phyloP scores from a whole-genome alignment of 2,113 vertebrate genomes.

The Cephalopholis sonnerati region DNA sequence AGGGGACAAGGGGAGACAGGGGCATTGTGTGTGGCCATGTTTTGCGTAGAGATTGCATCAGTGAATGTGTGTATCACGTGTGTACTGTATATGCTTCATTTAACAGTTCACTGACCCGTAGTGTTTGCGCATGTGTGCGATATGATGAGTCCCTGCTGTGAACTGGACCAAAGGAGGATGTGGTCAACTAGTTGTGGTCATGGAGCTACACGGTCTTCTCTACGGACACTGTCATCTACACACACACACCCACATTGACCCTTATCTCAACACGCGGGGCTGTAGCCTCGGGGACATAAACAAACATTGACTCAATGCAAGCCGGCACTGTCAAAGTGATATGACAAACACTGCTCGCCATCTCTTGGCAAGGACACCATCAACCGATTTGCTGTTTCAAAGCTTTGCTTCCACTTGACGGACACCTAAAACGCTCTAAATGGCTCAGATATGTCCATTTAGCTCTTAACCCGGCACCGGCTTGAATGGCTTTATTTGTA shows the following conservation, averaged over 20 bases:
- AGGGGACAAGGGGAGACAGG: constrained; percentile 30
- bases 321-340: constrained; percentile 29
- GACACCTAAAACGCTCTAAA: constrained; percentile 50
- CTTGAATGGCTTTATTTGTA: constrained; percentile 64
- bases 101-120: constrained; percentile 52
- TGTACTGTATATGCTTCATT: constrained; percentile 55
- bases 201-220: constrained; percentile 16
- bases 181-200: constrained; percentile 43
- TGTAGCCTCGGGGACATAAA: constrained; percentile 53
- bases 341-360: constrained; percentile 58
- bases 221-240: constrained; percentile 32
- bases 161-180: constrained; percentile 53
- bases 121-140: constrained; percentile 33
- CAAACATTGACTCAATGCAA: constrained; percentile 65
- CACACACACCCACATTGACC: constrained; percentile 34
- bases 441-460: constrained; percentile 63
- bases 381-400: constrained; percentile 25
- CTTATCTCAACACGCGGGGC: constrained; percentile 55
- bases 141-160: constrained; percentile 38
- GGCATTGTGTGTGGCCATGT: constrained; percentile 66
- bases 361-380: constrained; percentile 25
- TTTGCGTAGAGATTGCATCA: constrained; percentile 60
- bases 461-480: constrained; percentile 38
- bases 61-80: constrained; percentile 45
- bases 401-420: constrained; percentile 51